Percentiles rank a stretch among this genome's conserved stretches.
phyloP scores from a whole-genome alignment of 2,113 vertebrate genomes.

The Epinephelus lanceolatus region DNA sequence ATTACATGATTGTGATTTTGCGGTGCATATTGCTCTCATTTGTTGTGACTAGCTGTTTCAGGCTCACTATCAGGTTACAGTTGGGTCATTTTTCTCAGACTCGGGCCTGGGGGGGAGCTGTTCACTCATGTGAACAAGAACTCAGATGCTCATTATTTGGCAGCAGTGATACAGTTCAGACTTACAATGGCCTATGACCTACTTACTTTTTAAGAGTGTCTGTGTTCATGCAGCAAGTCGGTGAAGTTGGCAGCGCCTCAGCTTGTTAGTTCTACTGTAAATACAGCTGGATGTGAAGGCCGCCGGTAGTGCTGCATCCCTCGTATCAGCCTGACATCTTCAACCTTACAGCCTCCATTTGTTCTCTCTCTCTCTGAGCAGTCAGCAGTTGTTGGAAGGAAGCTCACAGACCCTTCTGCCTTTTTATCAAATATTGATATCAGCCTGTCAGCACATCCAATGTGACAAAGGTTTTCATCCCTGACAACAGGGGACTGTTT shows the following conservation, averaged over 20 bases:
- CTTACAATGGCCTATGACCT: not conserved
- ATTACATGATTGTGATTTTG: too few relatives aligned
- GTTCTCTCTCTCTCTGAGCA: slow-evolving; percentile 25
- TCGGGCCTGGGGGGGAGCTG: not conserved
- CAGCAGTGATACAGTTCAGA: slow-evolving; percentile 25
- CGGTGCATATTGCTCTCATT: not conserved
- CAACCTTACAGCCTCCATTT: slow-evolving; percentile 30
- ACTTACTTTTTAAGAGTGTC: slow-evolving; percentile 29
- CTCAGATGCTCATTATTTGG: slow-evolving; percentile 43
- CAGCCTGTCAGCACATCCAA: slow-evolving; percentile 21
- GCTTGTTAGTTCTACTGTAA: slow-evolving; percentile 21
- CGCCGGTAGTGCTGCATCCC: slow-evolving; percentile 18
- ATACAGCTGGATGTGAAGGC: slow-evolving; percentile 27
- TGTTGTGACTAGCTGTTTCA: not conserved
- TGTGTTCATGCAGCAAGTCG: not conserved
- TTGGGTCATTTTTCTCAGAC: not conserved
- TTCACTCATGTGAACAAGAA: slow-evolving; percentile 19
- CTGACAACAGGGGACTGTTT: not conserved
- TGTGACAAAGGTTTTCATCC: not conserved
- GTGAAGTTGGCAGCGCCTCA: slow-evolving; percentile 3
- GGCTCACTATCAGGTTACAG: slow-evolving; percentile 2
- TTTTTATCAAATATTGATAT: slow-evolving; percentile 55
- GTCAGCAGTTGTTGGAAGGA: not conserved
- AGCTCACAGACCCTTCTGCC: not conserved
- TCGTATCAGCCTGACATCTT: slow-evolving; percentile 32